A percentile compares a stretch with the other conserved stretches of the same genome.
These are phyloP conservation scores for Asbolus verrucosus DNA, from an alignment of 1,140 invertebrate genomes.

Conservation along the genomic window DNA sequence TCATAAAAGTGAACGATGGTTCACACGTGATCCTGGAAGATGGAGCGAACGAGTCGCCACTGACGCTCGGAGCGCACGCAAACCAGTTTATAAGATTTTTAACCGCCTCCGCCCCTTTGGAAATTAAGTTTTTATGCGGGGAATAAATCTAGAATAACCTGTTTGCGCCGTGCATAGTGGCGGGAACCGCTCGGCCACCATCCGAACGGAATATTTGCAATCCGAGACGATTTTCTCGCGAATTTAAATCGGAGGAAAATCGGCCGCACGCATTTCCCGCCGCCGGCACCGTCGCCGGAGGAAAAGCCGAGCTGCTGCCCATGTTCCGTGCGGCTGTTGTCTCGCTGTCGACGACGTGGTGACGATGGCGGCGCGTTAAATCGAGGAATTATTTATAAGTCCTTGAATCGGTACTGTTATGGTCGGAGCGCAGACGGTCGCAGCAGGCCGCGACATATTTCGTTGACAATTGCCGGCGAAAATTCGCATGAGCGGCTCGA, in stretches of 20 bases:
- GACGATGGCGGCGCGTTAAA: constrained; percentile 11
- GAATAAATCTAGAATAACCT: constrained; percentile 61
- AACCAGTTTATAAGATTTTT: constrained; percentile 56
- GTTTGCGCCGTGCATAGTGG: constrained; percentile 53
- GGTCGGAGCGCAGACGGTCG: not conserved
- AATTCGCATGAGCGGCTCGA: not conserved
- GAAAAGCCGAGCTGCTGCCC: too few relatives aligned
- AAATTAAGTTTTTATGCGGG: constrained; percentile 59
- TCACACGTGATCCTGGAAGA: too few relatives aligned
- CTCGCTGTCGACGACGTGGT: too few relatives aligned
- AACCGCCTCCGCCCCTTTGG: constrained; percentile 64
- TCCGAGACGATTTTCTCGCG: constrained; percentile 55
- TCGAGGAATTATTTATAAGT: not conserved
- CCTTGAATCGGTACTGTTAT: constrained; percentile 1
- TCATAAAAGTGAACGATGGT: constrained; percentile 1
- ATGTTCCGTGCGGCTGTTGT: too few relatives aligned
- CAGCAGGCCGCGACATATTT: constrained; percentile 1
- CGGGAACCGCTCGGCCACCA: constrained; percentile 46
- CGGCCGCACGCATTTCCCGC: too few relatives aligned
- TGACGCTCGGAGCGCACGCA: constrained; percentile 21
- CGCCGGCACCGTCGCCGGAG: too few relatives aligned
- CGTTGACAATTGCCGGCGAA: not conserved
- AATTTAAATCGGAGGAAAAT: too few relatives aligned
- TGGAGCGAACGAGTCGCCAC: constrained; percentile 32
- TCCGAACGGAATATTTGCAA: constrained; percentile 55